Conservation (phyloP, 53 echinoderm and acorn worm genomes). For the Hippasteria phrygiana region DNA sequence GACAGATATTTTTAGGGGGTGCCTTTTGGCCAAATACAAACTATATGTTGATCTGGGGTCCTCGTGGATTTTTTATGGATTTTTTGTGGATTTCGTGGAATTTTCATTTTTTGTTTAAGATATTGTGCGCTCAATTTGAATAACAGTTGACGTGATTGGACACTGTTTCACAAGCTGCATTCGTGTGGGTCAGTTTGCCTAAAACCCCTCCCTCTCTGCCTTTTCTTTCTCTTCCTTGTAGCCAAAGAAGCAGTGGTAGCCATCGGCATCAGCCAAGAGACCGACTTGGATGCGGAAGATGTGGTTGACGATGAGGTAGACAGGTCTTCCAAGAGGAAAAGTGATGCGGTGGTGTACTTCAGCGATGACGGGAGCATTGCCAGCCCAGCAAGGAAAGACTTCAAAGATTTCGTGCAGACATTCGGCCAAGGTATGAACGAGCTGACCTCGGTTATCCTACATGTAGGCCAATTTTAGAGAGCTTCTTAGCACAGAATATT, state of each 20-base stretch:
- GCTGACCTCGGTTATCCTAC: too few relatives aligned
- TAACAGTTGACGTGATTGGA: background rate
- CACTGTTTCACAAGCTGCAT: background rate
- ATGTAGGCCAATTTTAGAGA: too few relatives aligned
- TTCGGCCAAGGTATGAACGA: slow-evolving; percentile 77
- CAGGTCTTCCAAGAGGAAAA: slow-evolving; percentile 40
- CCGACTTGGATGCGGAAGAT: slow-evolving; percentile 79
- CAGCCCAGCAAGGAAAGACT: slow-evolving; percentile 63
- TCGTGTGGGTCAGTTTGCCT: background rate
- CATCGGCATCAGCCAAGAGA: slow-evolving; percentile 81
- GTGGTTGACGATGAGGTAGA: slow-evolving; percentile 83
- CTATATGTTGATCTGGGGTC: too few relatives aligned
- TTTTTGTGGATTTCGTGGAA: too few relatives aligned
- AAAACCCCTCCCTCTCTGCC: background rate
- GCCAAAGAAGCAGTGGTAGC: slow-evolving; percentile 91
- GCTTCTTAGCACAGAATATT: background rate
- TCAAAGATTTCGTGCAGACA: slow-evolving; percentile 57
- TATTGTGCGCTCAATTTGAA: too few relatives aligned
- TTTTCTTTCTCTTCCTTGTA: slow-evolving; percentile 26
- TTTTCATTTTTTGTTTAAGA: too few relatives aligned
- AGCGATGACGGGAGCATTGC: slow-evolving; percentile 89
- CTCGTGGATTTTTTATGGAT: too few relatives aligned
- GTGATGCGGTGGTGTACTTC: slow-evolving; percentile 81
- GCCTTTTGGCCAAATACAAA: too few relatives aligned
- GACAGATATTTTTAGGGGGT: too few relatives aligned